Evolutionary conservation across 2,797 vertebrate species (phyloP).

Genomic region (Oophaga sylvatica): DNA sequence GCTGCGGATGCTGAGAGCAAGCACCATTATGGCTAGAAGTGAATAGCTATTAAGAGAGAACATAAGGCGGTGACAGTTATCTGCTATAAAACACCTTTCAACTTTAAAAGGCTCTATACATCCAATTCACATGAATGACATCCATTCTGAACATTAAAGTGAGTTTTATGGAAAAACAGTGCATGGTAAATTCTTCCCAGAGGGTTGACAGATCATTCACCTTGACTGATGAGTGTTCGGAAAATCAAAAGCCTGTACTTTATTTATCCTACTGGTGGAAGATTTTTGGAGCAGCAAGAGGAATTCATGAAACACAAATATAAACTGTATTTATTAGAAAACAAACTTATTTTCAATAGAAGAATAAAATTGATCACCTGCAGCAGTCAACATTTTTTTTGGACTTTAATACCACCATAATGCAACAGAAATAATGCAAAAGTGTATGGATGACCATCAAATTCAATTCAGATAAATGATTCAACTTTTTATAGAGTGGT

Average conservation of each 20-base stretch:
- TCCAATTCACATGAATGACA: constrained; percentile 39
- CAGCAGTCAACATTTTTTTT: too few relatives aligned
- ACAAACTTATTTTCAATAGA: too few relatives aligned
- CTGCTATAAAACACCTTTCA: constrained; percentile 34
- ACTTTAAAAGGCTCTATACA: constrained; percentile 24
- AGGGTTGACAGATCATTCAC: constrained; percentile 10
- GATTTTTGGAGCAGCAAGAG: not conserved
- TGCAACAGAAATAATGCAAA: too few relatives aligned
- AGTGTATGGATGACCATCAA: too few relatives aligned
- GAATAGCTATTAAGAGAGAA: constrained; percentile 20
- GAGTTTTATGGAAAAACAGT: constrained; percentile 40
- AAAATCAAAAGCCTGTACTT: constrained; percentile 25
- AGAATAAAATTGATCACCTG: too few relatives aligned
- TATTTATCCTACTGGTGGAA: not conserved
- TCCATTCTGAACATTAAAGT: constrained; percentile 21
- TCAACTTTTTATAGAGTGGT: too few relatives aligned
- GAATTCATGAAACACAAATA: not conserved
- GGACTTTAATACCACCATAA: too few relatives aligned
- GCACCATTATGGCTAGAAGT: constrained; percentile 10
- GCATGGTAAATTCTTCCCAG: constrained; percentile 12
- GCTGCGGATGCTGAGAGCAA: not conserved
- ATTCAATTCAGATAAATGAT: too few relatives aligned
- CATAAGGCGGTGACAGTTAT: constrained; percentile 34
- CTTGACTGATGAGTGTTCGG: constrained; percentile 7
- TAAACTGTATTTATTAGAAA: too few relatives aligned